Percentiles rank a stretch among this genome's conserved stretches.
Conservation (phyloP, 2,113 vertebrate genomes). For the Gymnarchus niloticus region DNA sequence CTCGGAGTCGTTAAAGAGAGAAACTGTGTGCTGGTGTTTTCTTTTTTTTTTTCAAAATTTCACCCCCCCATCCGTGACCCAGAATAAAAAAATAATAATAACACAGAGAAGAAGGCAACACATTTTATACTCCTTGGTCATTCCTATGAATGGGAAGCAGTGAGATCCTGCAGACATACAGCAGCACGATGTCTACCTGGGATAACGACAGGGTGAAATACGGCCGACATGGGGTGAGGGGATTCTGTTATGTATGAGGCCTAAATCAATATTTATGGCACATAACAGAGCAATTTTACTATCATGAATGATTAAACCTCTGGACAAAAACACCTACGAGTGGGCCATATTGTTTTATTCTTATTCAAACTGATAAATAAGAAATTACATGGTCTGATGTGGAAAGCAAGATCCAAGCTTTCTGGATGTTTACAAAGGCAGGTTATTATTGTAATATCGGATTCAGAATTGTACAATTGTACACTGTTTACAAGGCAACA, state of each 20-base stretch:
- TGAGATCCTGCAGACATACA: slow-evolving; percentile 22
- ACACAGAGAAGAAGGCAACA: not conserved
- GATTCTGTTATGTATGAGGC: slow-evolving; percentile 52
- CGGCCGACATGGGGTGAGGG: slow-evolving; percentile 33
- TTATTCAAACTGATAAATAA: slow-evolving; percentile 51
- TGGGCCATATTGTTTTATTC: slow-evolving; percentile 39
- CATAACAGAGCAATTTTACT: slow-evolving; percentile 65
- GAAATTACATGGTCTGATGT: slow-evolving; percentile 38
- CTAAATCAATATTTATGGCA: slow-evolving; percentile 68
- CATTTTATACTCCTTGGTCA: slow-evolving; percentile 24
- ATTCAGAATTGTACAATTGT: slow-evolving; percentile 43
- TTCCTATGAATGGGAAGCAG: slow-evolving; percentile 29
- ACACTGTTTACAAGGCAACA: slow-evolving; percentile 31
- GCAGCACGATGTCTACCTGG: slow-evolving; percentile 27
- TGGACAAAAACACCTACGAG: slow-evolving; percentile 45
- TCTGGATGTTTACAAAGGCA: slow-evolving; percentile 53
- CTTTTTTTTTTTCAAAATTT: not conserved
- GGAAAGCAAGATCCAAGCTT: slow-evolving; percentile 36
- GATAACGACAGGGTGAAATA: slow-evolving; percentile 40
- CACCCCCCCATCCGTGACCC: not conserved
- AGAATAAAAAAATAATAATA: not conserved
- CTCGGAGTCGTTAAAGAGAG: not conserved
- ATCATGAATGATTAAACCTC: slow-evolving; percentile 61
- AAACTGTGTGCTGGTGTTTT: not conserved
- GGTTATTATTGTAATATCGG: slow-evolving; percentile 44